phyloP scores from a whole-genome alignment of 1,140 invertebrate genomes.

The Phymorhynchus buccinoides region DNA sequence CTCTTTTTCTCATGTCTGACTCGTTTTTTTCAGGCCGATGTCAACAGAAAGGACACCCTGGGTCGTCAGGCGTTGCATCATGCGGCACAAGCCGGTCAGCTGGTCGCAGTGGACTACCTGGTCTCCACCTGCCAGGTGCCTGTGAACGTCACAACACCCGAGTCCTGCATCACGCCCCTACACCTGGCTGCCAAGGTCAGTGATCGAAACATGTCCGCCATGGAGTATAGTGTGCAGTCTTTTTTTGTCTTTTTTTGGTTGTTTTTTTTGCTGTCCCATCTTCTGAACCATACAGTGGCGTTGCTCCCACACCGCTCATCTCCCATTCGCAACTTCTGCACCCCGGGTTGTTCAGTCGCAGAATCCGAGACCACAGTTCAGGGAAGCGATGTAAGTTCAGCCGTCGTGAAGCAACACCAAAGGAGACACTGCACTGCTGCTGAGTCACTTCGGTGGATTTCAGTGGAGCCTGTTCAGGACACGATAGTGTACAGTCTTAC shows the following conservation, averaged over 20 bases:
- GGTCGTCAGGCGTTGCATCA: conserved; percentile 74
- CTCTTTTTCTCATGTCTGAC: too few relatives aligned
- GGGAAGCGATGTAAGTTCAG: not conserved
- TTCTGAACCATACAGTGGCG: not conserved
- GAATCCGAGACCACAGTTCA: not conserved
- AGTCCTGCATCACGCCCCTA: conserved; percentile 59
- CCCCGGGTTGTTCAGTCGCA: too few relatives aligned
- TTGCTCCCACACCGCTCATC: not conserved
- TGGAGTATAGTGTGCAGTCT: not conserved
- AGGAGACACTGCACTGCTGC: too few relatives aligned
- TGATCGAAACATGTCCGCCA: not conserved
- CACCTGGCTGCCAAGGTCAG: conserved; percentile 71
- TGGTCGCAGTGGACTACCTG: conserved; percentile 73
- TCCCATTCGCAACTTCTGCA: too few relatives aligned
- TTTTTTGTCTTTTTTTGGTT: not conserved
- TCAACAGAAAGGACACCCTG: conserved; percentile 48
- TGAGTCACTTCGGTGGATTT: too few relatives aligned
- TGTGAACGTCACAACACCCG: conserved; percentile 38
- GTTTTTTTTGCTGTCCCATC: too few relatives aligned
- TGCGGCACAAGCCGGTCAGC: conserved; percentile 75
- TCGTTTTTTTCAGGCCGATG: conserved; percentile 56
- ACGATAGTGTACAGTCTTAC: too few relatives aligned
- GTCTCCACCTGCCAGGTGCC: conserved; percentile 63
- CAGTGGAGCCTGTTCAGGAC: too few relatives aligned
- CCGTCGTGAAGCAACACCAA: too few relatives aligned